Base-by-base conservation (phyloP, 1,140 invertebrate genomes). In the Drosophila seguyi region DNA sequence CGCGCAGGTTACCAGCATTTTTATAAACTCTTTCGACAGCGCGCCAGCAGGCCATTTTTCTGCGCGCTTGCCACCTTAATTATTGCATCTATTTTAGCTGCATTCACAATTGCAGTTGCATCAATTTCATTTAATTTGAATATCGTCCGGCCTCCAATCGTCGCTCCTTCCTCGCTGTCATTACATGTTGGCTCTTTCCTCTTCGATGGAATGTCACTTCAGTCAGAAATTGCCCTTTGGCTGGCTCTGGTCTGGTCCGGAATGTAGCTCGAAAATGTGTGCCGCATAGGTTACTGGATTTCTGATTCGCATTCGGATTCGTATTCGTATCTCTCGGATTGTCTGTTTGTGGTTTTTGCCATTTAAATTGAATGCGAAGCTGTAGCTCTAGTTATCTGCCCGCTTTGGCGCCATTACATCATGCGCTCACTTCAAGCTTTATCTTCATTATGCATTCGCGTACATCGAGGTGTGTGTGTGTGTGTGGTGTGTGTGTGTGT, bases 1-100 rank as follows among this genome's bases (percentile, higher is more conserved):
- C 77, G 81, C 86, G 86, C 78, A 76, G 83, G 67, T 90, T 86
- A 82, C 85, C 71, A 90, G 78, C 85, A 85, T 67, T 90, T 90
- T 90, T 90, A 90, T 90, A 90, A 90, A 90, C 85, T 90, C 67
- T 79, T 76, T 76, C 57, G 69, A 82, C 69, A 78, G 48, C 25
- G 2, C 50, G 61, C 79, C 69, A 75, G n/a, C 50, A 31, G 25
- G 31, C 20, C 34, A 55, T 83, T 83, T 79, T 55, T 55, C 48
- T 69, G 62, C 47, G 22, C 38, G 61, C 71, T 67, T 60, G 50
- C 61, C 66, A 65, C 81, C 77, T 90, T 85, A 72, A 90, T 88
- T 90, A 90, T 88, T 87, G 79, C 84, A 79, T 84, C 80, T 81
- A 88, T 74, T 88, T 55, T 88, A 68, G 67, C 63, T 86, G 79